A percentile compares a stretch with the other conserved stretches of the same genome.
phyloP scores from a whole-genome alignment of 1,140 invertebrate species.

The Lysiphlebus fabarum region DNA sequence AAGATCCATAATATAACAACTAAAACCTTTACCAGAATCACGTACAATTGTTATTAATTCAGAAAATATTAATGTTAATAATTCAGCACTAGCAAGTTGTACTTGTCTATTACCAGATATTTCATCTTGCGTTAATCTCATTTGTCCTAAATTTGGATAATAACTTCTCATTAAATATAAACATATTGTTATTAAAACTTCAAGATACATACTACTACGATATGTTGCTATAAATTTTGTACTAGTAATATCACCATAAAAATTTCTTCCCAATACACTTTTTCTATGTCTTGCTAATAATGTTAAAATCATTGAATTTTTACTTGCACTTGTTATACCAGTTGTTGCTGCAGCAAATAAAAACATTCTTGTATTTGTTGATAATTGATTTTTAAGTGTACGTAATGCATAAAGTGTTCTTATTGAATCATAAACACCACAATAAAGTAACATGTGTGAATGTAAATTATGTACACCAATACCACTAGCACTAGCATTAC shows the following conservation, averaged over 20 bases:
- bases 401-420: slow-evolving; percentile 76
- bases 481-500: slow-evolving; percentile 28
- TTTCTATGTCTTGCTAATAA: slow-evolving; percentile 76
- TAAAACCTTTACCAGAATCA: slow-evolving; percentile 77
- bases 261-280: slow-evolving; percentile 76
- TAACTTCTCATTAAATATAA: slow-evolving; percentile 80
- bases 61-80: slow-evolving; percentile 73
- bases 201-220: slow-evolving; percentile 79
- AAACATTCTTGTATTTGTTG: slow-evolving; percentile 71
- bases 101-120: slow-evolving; percentile 72
- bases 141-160: slow-evolving; percentile 69
- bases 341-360: slow-evolving; percentile 71
- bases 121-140: slow-evolving; percentile 69
- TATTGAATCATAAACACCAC: slow-evolving; percentile 75
- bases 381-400: slow-evolving; percentile 71
- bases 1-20: slow-evolving; percentile 79
- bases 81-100: slow-evolving; percentile 74
- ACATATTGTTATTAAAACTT: slow-evolving; percentile 75
- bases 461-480: slow-evolving; percentile 72
- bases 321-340: slow-evolving; percentile 58
- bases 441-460: slow-evolving; percentile 80
- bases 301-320: slow-evolving; percentile 60
- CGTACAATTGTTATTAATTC: slow-evolving; percentile 80
- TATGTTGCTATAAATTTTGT: slow-evolving; percentile 63
- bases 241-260: slow-evolving; percentile 66